Base-by-base conservation (phyloP, 2,888 invertebrate genomes). In the Cheilosia soror region DNA sequence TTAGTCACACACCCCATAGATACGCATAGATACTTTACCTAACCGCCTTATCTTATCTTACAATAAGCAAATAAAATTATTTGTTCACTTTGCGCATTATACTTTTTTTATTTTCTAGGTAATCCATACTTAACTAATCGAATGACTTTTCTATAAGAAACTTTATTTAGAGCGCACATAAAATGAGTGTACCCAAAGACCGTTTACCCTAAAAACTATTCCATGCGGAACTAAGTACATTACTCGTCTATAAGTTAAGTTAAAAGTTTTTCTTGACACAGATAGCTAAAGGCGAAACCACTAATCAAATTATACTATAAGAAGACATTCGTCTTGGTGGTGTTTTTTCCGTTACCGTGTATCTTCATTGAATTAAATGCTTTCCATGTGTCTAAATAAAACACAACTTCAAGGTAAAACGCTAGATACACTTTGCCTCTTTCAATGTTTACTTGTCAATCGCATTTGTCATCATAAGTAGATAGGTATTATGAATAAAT, bases 261-360 rank as follows among this genome's bases (percentile, higher is more conserved):
- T 75, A 68, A 75, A 55, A 75, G 58, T 62, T 69, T 82, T 84
- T 78, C 83, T 84, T 85, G 85, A 80, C 85, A 85, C 72, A 76
- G 49, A 81, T 69, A 81, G 29, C 44, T 69, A n/a, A 71, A 66
- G 33, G 31, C 55, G 66, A 63, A 53, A 55, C 60, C 20, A 68
- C 85, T 85, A 85, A 85, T 85, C 80, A 72, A 85, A 85, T 85
- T 85, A 85, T 66, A 57, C 55, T 47, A 37, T 33, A 51, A 68
- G 57, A 76, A 40, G 47, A 15, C 49, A 37, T 57, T 75, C 33
- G 40, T 66, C 49, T 44, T 44, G 6, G 44, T 29, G 58, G 29
- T 29, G 15, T 44, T 15, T 40, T 15, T 4, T 53, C 53, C 27
- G 40, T 40, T n/a, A 13, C 37, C n/a, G 11, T 49, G 25, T n/a